A percentile compares a stretch with the other conserved stretches of the same genome.
phyloP scores from a whole-genome alignment of 2,797 vertebrate genomes.

The Cirrhinus mrigala region DNA sequence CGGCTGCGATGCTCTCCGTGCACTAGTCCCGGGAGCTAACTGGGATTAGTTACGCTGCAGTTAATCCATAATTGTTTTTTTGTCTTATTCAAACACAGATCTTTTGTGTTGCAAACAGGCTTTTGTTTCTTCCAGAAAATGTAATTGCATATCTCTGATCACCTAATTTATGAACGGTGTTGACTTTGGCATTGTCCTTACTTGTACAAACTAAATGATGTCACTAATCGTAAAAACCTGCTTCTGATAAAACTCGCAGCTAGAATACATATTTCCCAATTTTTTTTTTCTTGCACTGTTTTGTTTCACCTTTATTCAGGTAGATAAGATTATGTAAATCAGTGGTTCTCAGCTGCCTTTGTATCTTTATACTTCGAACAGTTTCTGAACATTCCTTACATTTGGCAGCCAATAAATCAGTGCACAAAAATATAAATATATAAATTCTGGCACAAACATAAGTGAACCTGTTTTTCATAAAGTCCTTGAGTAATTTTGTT shows the following conservation, averaged over 20 bases:
- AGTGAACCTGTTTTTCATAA: background rate
- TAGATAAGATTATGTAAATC: conserved; percentile 21
- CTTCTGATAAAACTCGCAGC: conserved; percentile 5
- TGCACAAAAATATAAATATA: background rate
- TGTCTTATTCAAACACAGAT: conserved; percentile 64
- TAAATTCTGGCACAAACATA: background rate
- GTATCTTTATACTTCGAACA: background rate
- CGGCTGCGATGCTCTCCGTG: conserved; percentile 38
- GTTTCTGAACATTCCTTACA: background rate
- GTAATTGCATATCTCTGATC: conserved; percentile 39
- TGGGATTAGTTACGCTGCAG: conserved; percentile 67
- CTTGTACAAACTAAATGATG: conserved; percentile 14
- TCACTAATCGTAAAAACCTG: background rate
- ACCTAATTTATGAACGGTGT: conserved; percentile 18
- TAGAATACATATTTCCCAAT: background rate
- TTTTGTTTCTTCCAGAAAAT: conserved; percentile 56
- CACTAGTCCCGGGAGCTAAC: conserved; percentile 55
- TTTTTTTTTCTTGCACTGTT: background rate
- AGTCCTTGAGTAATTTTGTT: background rate
- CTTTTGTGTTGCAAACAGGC: conserved; percentile 56
- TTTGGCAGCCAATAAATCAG: background rate
- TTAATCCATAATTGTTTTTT: conserved; percentile 61
- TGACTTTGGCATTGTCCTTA: conserved; percentile 31
- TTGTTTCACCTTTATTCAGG: conserved; percentile 50
- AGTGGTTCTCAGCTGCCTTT: background rate